Evolutionary conservation across 1,140 invertebrate species (phyloP), one percentile per base, ranked within the genome.

Genomic region (Hylaeus volcanicus): DNA sequence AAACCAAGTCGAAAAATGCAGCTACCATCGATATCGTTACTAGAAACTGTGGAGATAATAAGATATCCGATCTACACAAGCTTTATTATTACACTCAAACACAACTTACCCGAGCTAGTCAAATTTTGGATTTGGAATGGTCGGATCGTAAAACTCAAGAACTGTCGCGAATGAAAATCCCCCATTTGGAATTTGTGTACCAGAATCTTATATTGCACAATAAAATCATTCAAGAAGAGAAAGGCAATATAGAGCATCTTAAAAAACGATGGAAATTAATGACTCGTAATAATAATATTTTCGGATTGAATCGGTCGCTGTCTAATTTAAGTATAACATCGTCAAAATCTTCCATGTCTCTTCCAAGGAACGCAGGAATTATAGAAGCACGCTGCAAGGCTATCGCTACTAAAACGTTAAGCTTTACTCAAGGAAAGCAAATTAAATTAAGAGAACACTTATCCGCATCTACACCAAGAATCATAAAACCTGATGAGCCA

Each of bases 81-180:
- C 69, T 89, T 12, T 88, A 93, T 48, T 91, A 92, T 63, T 93
- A 93, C 53, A 88, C 92, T 1, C 93, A 94, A 56, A 91, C 90
- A 8, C 94, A 94, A 65, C 78, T 94, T 5, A 84, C 89, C 11
- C 91, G 94, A 82, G 91, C 92, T 4, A 92, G 88, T 45, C 92
- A 91, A 69, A 88, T 90, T 0, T 85, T 94, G 1, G 93, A 94
- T 53, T 43, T 92, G 5, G 89, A 93, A 51, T 94, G 92, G 93
- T 71, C 85, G 9, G 89, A 93, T 2, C 83, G 89, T 48, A 88
- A 90, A 37, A 81, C 77, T 6, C 80, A 77, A 1, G 89, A 90
- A 56, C 82, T 84, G 12, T 79, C 86, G 2, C 90, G 88, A 45
- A 91, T 93, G 87, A 92, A 92, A 39, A 92, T 93, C 53, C 93